Percentiles rank a stretch among this genome's conserved stretches.
Conservation (phyloP, 2,113 vertebrate species). For the Psammodynastes pulverulentus region DNA sequence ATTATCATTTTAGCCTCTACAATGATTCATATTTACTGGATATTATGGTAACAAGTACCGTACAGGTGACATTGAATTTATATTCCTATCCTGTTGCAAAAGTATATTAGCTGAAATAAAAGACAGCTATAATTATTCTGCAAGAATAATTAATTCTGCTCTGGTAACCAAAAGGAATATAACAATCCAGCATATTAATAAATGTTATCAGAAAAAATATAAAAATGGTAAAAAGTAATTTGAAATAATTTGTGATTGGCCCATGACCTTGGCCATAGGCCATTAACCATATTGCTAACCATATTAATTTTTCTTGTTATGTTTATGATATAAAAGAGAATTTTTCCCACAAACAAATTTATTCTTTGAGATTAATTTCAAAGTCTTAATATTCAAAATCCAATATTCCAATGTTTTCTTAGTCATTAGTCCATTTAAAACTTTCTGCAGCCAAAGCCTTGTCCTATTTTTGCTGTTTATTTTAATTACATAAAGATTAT, state of each 20-base stretch:
- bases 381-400: no score
- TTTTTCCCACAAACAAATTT: no score
- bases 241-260: not conserved
- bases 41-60: not conserved
- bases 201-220: not conserved
- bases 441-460: no score
- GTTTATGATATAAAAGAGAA: no score
- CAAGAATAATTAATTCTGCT: not conserved
- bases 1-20: no score
- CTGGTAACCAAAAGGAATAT: not conserved
- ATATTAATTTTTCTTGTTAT: no score
- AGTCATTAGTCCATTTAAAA: no score
- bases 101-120: not conserved
- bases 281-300: not conserved
- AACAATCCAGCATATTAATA: not conserved
- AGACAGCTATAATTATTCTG: not conserved
- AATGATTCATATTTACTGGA: not conserved
- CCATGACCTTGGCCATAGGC: no score
- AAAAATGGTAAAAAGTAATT: not conserved
- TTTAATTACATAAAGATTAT: no score
- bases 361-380: no score
- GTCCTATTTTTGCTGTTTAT: no score
- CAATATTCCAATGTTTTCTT: no score
- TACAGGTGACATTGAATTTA: not conserved
- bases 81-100: not conserved